Evolutionary conservation across 2,113 vertebrate genomes (phyloP).

Genomic region (Phyllopteryx taeniolatus): DNA sequence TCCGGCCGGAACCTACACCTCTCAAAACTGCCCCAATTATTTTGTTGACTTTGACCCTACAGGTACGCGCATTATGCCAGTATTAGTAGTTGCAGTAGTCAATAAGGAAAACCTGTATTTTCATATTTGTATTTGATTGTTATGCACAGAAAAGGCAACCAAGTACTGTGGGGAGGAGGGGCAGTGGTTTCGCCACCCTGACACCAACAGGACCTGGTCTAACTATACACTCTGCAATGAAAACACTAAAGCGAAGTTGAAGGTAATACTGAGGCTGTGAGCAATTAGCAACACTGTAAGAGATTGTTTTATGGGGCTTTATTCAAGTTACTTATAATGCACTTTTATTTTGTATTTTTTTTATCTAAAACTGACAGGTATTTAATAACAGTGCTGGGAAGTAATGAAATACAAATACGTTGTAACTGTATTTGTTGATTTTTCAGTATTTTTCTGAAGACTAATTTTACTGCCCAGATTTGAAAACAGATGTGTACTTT

Average conservation of each 20-base stretch:
- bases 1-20: conserved; percentile 39
- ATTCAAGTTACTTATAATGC: too few species aligned
- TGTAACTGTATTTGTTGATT: too few species aligned
- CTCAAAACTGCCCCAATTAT: conserved; percentile 85
- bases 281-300: neutral
- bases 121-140: neutral
- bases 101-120: neutral
- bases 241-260: conserved; percentile 85
- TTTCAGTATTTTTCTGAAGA: too few species aligned
- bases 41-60: conserved; percentile 91
- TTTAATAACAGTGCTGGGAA: too few species aligned
- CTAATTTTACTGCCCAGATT: too few species aligned
- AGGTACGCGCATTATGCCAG: conserved; percentile 67
- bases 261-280: conserved; percentile 68
- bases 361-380: too few species aligned
- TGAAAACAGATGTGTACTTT: too few species aligned
- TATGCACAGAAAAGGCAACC: conserved; percentile 81
- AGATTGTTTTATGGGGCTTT: too few species aligned
- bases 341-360: too few species aligned
- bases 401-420: too few species aligned
- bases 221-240: conserved; percentile 93
- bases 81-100: neutral
- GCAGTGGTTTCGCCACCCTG: conserved; percentile 91
- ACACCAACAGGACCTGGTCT: conserved; percentile 93
- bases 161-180: conserved; percentile 91